Conservation (phyloP, 2,113 vertebrate species). For the Chionis minor region DNA sequence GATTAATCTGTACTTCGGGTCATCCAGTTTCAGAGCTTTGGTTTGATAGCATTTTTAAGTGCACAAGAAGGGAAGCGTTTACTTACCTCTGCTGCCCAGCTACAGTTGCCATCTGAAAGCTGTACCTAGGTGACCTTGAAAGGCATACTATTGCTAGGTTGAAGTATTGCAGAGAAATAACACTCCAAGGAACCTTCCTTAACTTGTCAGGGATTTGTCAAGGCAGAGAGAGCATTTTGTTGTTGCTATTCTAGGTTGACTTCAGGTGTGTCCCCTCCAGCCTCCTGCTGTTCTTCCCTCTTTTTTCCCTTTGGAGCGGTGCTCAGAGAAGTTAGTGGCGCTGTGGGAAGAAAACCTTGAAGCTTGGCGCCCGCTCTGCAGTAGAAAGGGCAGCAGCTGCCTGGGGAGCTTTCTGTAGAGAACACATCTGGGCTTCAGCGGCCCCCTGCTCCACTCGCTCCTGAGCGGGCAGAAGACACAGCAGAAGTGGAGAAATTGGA, state of each 20-base stretch:
- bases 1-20: neutral
- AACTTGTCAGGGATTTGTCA: neutral
- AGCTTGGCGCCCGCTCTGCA: neutral
- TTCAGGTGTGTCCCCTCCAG: neutral
- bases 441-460: neutral
- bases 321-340: neutral
- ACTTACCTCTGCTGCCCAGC: neutral
- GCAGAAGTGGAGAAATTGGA: neutral
- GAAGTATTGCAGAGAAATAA: neutral
- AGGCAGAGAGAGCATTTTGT: neutral
- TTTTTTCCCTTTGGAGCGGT: neutral
- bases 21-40: neutral
- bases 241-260: neutral
- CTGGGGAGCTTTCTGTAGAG: neutral
- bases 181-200: neutral
- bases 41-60: neutral
- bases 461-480: neutral
- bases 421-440: neutral
- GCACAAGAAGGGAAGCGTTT: neutral
- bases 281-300: neutral
- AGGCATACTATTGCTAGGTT: neutral
- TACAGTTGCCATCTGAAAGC: neutral
- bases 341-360: neutral
- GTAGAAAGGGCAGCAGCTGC: neutral
- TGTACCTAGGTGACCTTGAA: neutral